Evolutionary conservation across 2,888 invertebrate genomes (phyloP).

Genomic region (Neria commutata): DNA sequence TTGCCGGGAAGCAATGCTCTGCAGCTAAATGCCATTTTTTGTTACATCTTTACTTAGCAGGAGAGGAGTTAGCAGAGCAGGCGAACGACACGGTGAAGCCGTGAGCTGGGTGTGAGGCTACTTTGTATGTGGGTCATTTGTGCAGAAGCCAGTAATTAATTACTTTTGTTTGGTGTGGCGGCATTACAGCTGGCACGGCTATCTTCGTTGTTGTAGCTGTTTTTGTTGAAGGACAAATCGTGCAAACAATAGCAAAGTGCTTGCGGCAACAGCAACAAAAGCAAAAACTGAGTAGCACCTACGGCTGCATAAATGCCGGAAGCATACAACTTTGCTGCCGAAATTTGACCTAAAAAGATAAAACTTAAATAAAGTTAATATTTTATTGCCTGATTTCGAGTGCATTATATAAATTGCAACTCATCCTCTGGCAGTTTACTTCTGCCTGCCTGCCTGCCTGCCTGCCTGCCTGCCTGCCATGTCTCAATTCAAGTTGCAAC

Average conservation of each 20-base stretch:
- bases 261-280: conserved; percentile 30
- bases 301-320: conserved; percentile 6
- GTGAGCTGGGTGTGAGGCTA: too few species aligned
- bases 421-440: conserved; percentile 7
- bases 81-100: not conserved
- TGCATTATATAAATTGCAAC: conserved; percentile 8
- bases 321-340: conserved; percentile 27
- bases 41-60: too few species aligned
- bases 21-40: too few species aligned
- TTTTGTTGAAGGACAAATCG: conserved; percentile 35
- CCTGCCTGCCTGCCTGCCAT: conserved; percentile 32
- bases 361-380: too few species aligned
- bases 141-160: conserved; percentile 35
- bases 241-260: conserved; percentile 32
- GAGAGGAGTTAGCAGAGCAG: too few species aligned
- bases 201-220: conserved; percentile 9
- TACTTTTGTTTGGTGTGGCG: conserved; percentile 30
- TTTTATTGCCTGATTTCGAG: not conserved
- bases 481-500: too few species aligned
- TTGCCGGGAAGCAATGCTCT: too few species aligned
- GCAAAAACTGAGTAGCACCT: conserved; percentile 18
- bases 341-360: conserved; percentile 47
- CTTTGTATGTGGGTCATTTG: conserved; percentile 30
- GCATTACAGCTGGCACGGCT: too few species aligned
- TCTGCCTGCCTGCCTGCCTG: conserved; percentile 12